Percentiles rank a stretch among this genome's conserved stretches.
Evolutionary conservation across 2,888 invertebrate genomes (phyloP).

Genomic region (Cataglyphis rosenhaueri): DNA sequence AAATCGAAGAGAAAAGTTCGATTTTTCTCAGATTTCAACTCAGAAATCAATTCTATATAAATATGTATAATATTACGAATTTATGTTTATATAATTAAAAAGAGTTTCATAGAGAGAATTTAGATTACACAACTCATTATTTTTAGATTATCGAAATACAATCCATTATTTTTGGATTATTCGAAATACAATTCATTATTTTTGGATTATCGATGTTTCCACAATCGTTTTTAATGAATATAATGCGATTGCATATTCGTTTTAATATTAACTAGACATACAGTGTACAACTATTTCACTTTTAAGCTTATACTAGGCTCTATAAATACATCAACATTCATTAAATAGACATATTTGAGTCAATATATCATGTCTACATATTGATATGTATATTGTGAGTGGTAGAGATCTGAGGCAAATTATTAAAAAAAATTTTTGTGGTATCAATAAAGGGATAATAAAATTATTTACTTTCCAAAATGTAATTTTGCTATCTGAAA

Average conservation of each 20-base stretch:
- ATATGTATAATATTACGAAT: background rate
- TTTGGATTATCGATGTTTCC: slow-evolving; percentile 5
- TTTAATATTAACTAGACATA: background rate
- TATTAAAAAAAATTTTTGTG: background rate
- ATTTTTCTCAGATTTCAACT: background rate
- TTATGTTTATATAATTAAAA: background rate
- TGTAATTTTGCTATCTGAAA: background rate
- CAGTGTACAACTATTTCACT: background rate
- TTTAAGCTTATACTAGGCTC: background rate
- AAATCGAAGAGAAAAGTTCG: background rate
- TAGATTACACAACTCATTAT: background rate
- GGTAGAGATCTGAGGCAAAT: background rate
- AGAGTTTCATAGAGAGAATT: background rate
- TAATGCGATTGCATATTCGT: background rate
- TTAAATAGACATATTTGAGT: background rate
- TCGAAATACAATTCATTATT: background rate
- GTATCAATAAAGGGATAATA: background rate
- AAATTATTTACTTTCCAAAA: background rate
- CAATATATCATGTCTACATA: background rate
- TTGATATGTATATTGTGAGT: background rate
- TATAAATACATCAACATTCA: background rate
- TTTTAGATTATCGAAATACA: slow-evolving; percentile 4
- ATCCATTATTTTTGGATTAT: slow-evolving; percentile 15
- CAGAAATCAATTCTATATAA: background rate
- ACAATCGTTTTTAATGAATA: background rate